Percentiles rank a stretch among this genome's conserved stretches.
Conservation (phyloP, 2,797 vertebrate species). For the Rachycentron canadum region DNA sequence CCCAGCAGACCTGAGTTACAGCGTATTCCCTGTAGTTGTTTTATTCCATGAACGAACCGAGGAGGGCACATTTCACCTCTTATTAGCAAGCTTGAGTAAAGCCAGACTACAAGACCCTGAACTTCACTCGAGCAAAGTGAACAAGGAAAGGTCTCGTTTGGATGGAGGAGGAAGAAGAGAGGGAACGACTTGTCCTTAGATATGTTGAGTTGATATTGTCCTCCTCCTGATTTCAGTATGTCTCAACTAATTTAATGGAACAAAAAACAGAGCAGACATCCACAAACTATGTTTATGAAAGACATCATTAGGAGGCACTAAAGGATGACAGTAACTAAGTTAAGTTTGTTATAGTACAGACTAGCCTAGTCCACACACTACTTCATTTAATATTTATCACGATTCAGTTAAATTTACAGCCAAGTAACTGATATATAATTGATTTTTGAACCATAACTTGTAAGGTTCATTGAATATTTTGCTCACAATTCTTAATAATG, state of each 20-base stretch:
- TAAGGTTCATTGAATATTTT: no score
- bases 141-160: constrained; percentile 5
- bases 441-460: no score
- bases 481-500: no score
- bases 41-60: constrained; percentile 37
- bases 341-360: no score
- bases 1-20: constrained; percentile 39
- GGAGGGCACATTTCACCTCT: constrained; percentile 30
- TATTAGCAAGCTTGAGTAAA: constrained; percentile 37
- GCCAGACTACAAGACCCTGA: neutral
- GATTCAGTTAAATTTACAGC: no score
- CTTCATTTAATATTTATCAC: no score
- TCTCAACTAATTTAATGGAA: neutral
- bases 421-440: no score
- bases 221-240: neutral
- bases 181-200: neutral
- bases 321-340: no score
- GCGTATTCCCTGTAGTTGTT: constrained; percentile 50
- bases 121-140: neutral
- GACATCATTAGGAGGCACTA: neutral
- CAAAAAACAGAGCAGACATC: neutral
- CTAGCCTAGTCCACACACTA: no score
- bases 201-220: neutral
- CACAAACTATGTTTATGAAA: neutral
- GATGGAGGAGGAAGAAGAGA: neutral